Conservation (phyloP, 2,888 invertebrate genomes). For the Drosophila diplacantha region DNA sequence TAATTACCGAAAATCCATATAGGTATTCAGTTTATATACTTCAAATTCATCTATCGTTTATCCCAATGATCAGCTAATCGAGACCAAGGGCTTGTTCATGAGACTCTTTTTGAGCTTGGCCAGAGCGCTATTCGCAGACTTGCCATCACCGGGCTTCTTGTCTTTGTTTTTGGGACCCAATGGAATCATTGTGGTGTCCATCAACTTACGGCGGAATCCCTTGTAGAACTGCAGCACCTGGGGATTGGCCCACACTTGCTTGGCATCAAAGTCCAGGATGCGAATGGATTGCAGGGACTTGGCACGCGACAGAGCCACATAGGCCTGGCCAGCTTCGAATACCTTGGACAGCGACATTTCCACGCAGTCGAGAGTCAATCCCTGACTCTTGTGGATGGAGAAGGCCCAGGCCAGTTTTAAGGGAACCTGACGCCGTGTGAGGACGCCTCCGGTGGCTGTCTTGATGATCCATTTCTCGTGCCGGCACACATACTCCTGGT, state of each 20-base stretch:
- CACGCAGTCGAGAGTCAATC: slow-evolving; percentile 95
- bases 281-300: slow-evolving; percentile 90
- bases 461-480: slow-evolving; percentile 90
- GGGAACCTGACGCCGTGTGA: slow-evolving; percentile 86
- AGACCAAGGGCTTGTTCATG: slow-evolving; percentile 76
- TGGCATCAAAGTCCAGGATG: slow-evolving; percentile 90
- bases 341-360: slow-evolving; percentile 94
- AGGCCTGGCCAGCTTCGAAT: slow-evolving; percentile 97
- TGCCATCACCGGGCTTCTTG: slow-evolving; percentile 53
- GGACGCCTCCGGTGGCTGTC: slow-evolving; percentile 80
- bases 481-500: slow-evolving; percentile 84
- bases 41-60: slow-evolving; percentile 6
- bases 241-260: slow-evolving; percentile 93
- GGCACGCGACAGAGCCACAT: slow-evolving; percentile 95
- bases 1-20: neutral
- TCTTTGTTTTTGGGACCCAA: slow-evolving; percentile 78
- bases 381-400: slow-evolving; percentile 98
- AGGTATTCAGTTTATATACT: slow-evolving; percentile 3
- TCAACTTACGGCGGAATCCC: slow-evolving; percentile 82
- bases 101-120: slow-evolving; percentile 76
- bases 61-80: slow-evolving; percentile 65
- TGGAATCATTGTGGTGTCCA: slow-evolving; percentile 83
- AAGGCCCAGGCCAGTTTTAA: slow-evolving; percentile 97
- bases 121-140: slow-evolving; percentile 51
- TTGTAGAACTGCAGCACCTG: slow-evolving; percentile 90